phyloP scores from a whole-genome alignment of 2,888 invertebrate species.

The Hemistola chrysoprasaria region DNA sequence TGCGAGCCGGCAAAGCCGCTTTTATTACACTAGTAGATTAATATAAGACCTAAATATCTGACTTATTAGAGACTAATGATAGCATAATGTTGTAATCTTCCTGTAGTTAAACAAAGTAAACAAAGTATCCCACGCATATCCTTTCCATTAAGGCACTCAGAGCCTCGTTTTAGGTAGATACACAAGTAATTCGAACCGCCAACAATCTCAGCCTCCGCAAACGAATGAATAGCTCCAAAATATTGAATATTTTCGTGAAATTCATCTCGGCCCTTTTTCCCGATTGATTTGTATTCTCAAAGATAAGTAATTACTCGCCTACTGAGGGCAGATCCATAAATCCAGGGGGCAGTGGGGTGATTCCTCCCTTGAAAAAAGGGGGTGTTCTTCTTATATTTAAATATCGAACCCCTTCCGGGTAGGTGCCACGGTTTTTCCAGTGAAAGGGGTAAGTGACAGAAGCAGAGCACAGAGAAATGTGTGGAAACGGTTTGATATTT shows the following conservation, averaged over 20 bases:
- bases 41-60: too few species aligned
- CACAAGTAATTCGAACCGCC: too few species aligned
- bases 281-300: slow-evolving; percentile 80
- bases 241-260: slow-evolving; percentile 33
- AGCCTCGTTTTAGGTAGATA: too few species aligned
- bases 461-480: slow-evolving; percentile 53
- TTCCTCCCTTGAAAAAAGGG: slow-evolving; percentile 74
- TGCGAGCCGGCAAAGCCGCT: too few species aligned
- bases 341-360: slow-evolving; percentile 57
- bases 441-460: slow-evolving; percentile 82
- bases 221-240: slow-evolving; percentile 23
- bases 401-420: slow-evolving; percentile 82
- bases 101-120: too few species aligned
- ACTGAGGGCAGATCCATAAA: slow-evolving; percentile 79
- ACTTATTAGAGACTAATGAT: too few species aligned
- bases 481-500: slow-evolving; percentile 37
- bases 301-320: slow-evolving; percentile 80
- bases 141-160: too few species aligned
- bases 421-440: slow-evolving; percentile 83
- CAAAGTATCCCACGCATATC: too few species aligned
- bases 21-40: too few species aligned
- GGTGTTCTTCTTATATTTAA: slow-evolving; percentile 82
- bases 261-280: slow-evolving; percentile 44
- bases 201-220: slow-evolving; percentile 20
- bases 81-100: too few species aligned